phyloP scores from a whole-genome alignment of 2,113 vertebrate species.

The Atlantisia rogersi region DNA sequence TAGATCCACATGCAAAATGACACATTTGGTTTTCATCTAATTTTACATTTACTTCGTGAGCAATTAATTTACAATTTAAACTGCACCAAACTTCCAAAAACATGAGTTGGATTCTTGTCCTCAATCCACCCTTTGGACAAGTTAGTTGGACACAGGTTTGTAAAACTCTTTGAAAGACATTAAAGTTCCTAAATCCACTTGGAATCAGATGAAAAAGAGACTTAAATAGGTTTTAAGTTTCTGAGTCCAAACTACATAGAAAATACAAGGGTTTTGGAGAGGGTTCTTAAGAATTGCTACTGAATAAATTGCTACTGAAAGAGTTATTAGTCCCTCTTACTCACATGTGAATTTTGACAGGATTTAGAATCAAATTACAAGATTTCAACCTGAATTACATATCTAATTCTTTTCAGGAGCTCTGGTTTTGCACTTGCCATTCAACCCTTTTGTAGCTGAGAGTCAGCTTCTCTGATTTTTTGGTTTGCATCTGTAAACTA shows the following conservation, averaged over 20 bases:
- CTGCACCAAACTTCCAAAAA: neutral
- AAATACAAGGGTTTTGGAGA: neutral
- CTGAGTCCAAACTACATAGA: neutral
- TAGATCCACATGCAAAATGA: neutral
- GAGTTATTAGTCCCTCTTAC: neutral
- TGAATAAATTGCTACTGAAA: neutral
- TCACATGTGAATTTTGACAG: neutral
- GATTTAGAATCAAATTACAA: neutral
- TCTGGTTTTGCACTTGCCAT: neutral
- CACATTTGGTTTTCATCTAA: neutral
- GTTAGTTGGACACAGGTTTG: neutral
- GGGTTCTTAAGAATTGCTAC: neutral
- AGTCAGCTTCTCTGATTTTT: neutral
- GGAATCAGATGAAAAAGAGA: neutral
- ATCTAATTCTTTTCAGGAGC: neutral
- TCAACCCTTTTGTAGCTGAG: neutral
- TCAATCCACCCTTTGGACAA: neutral
- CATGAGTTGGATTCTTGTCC: neutral
- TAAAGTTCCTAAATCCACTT: neutral
- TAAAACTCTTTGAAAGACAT: neutral
- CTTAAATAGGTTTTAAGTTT: neutral
- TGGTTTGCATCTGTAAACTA: neutral
- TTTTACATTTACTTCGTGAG: neutral
- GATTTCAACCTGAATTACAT: neutral
- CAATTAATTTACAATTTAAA: neutral